Evolutionary conservation across 2,113 vertebrate genomes (phyloP), one percentile per base, ranked within the genome.

Genomic region (Rhea pennata): DNA sequence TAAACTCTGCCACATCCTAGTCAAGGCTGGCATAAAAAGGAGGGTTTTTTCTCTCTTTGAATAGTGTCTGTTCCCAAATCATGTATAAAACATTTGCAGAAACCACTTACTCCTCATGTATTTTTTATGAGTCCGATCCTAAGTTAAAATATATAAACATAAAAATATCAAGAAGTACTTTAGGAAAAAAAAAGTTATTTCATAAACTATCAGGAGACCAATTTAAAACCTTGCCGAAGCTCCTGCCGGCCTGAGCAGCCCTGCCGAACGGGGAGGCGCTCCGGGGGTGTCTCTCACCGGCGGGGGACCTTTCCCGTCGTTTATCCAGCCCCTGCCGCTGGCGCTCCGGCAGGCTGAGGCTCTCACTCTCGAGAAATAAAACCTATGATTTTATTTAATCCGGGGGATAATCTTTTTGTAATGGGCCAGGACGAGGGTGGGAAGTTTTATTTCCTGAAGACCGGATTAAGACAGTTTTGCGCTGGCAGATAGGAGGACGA

Each of bases 51-150:
- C 29, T 94, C 78, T 90, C 86, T 83, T 76, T 66, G 84, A 91
- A 59, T 66, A 78, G 92, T 94, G 48, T 91, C 95, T 88, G 92
- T 94, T 97, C 97, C 97, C 98, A 31, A 72, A 97, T 96, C 98
- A 98, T 98, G 98, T 98, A 98, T 98, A 98, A 98, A 98, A 98
- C 98, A 98, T 98, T 95, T 83, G 95, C 89, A 95, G 97, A 97
- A 98, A 97, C 96, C 96, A 96, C 98, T 98, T 98, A 98, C 76
- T 96, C 96, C 96, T 98, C 96, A 98, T 98, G 97, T 96, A 98
- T 98, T 97, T 98, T 98, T 98, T 97, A 98, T 98, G 97, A 98
- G 95, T 92, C 96, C 12, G 1, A 97, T 97, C 92, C 82, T 9
- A 96, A 98, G 96, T 98, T 98, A 97, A 98, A 98, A 98, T 97